Percentiles rank a stretch among this genome's conserved stretches.
Evolutionary conservation across 1,140 invertebrate species (phyloP).

Genomic region (Neomicropteryx cornuta): DNA sequence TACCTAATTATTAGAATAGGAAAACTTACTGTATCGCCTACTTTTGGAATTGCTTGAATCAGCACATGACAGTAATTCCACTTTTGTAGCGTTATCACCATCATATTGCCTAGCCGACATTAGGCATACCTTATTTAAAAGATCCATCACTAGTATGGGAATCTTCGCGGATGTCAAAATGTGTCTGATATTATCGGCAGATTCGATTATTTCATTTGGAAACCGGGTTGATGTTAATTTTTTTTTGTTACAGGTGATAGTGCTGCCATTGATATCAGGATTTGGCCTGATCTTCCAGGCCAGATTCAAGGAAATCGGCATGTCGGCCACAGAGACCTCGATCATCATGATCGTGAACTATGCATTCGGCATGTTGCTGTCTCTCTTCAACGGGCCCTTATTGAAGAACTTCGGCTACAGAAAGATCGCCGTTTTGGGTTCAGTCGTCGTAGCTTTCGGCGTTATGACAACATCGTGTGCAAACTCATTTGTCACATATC

Average conservation of each 20-base stretch:
- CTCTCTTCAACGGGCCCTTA: constrained; percentile 42
- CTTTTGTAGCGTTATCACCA: too few relatives aligned
- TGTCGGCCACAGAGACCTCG: constrained; percentile 41
- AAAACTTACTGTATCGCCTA: too few relatives aligned
- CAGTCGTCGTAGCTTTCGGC: constrained; percentile 26
- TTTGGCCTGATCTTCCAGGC: constrained; percentile 47
- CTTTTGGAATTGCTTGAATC: too few relatives aligned
- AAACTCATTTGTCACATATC: constrained; percentile 27
- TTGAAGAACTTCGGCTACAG: constrained; percentile 37
- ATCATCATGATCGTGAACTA: constrained; percentile 48
- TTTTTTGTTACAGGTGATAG: constrained; percentile 45
- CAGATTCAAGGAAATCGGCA: constrained; percentile 33
- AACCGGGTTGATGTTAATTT: too few relatives aligned
- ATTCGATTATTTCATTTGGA: too few relatives aligned
- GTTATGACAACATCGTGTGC: constrained; percentile 32
- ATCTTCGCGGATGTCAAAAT: too few relatives aligned
- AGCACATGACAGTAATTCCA: too few relatives aligned
- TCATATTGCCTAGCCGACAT: not conserved
- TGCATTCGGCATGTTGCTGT: constrained; percentile 49
- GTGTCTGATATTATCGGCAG: too few relatives aligned
- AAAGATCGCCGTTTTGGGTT: constrained; percentile 31
- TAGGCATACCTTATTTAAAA: not conserved
- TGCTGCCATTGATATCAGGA: constrained; percentile 42
- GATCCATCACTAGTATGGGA: too few relatives aligned
- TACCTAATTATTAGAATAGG: too few relatives aligned